These are phyloP conservation scores for Tupaia chinensis DNA, from an alignment of 2,113 vertebrate species.

Conservation along the genomic window DNA sequence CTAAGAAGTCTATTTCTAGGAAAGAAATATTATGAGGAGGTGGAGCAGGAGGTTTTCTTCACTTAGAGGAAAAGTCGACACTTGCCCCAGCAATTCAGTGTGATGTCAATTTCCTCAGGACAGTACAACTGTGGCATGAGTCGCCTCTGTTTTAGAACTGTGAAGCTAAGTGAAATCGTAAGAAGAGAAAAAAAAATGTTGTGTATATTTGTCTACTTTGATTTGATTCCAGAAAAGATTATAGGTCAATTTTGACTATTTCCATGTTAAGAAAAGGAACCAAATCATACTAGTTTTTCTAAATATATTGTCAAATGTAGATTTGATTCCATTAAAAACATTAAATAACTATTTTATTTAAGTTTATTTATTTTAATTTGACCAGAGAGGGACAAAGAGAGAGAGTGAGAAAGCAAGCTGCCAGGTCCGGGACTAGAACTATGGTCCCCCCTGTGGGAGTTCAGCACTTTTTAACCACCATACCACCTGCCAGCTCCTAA, in stretches of 20 bases:
- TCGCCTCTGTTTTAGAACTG: background rate
- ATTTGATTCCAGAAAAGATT: background rate
- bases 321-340: too few species aligned
- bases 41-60: background rate
- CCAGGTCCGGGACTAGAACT: too few species aligned
- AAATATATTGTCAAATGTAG: background rate
- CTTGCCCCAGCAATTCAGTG: background rate
- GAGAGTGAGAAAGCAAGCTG: too few species aligned
- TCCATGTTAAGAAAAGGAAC: background rate
- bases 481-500: too few species aligned
- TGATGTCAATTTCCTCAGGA: background rate
- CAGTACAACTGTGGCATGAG: background rate
- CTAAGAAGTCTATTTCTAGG: conserved; percentile 44
- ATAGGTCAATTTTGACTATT: background rate
- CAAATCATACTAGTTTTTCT: background rate
- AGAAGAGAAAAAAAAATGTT: background rate
- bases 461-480: too few species aligned
- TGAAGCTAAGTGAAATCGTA: background rate
- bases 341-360: too few species aligned
- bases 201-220: background rate
- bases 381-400: too few species aligned
- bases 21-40: background rate
- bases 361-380: too few species aligned
- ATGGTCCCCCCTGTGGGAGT: too few species aligned
- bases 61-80: background rate